A percentile compares a stretch with the other conserved stretches of the same genome.
Evolutionary conservation across 2,113 vertebrate species (phyloP).

Genomic region (Cyanoderma ruficeps): DNA sequence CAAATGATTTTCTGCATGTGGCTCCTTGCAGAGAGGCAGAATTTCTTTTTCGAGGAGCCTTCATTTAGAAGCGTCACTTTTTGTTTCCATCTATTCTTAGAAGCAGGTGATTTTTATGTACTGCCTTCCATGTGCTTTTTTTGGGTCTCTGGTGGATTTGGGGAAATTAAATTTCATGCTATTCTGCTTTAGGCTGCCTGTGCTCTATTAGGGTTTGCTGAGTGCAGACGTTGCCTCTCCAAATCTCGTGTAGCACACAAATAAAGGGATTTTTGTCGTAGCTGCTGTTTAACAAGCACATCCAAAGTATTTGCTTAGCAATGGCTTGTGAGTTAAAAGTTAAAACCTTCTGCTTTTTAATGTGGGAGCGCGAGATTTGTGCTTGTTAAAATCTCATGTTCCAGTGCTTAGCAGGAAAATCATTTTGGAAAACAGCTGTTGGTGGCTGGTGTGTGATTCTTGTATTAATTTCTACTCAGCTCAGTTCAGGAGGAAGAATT

Average conservation of each 20-base stretch:
- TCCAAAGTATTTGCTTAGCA: not conserved
- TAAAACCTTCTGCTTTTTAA: not conserved
- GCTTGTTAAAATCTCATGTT: not conserved
- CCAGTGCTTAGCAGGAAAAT: not conserved
- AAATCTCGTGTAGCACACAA: not conserved
- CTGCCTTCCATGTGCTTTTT: constrained; percentile 6
- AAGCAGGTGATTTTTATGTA: constrained; percentile 28
- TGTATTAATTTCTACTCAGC: not conserved
- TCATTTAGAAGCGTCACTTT: not conserved
- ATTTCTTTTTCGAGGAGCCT: not conserved
- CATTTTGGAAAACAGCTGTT: not conserved
- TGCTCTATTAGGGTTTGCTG: constrained; percentile 38
- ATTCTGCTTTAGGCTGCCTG: constrained; percentile 34
- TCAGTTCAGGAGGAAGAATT: not conserved
- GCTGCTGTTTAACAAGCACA: not conserved
- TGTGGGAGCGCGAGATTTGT: not conserved
- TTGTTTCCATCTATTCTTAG: not conserved
- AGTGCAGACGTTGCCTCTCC: constrained; percentile 12
- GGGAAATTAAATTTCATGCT: constrained; percentile 68
- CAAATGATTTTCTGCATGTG: not conserved
- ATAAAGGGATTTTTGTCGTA: not conserved
- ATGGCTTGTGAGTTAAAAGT: not conserved
- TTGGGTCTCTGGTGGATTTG: constrained; percentile 54
- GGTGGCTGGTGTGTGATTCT: not conserved
- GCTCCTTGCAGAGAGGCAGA: not conserved